Percentiles rank a stretch among this genome's conserved stretches.
These are phyloP conservation scores for Thera obeliscata DNA, from an alignment of 2,888 invertebrate genomes.

Conservation along the genomic window DNA sequence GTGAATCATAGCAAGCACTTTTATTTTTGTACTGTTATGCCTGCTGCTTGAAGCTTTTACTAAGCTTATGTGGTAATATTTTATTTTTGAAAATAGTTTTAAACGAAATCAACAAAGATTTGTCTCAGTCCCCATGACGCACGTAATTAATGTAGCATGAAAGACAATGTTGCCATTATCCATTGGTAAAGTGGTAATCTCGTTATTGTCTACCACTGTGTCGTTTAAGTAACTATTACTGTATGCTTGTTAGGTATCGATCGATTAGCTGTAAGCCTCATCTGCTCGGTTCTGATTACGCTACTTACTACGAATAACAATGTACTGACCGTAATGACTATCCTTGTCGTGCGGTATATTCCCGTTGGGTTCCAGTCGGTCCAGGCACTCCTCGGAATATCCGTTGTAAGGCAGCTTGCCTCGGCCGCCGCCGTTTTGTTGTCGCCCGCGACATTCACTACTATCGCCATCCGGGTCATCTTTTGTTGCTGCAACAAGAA, in stretches of 20 bases:
- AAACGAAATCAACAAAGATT: neutral
- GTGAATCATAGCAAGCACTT: slow-evolving; percentile 20
- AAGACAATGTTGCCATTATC: too few relatives aligned
- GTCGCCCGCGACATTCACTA: slow-evolving; percentile 79
- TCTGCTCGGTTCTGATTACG: slow-evolving; percentile 7
- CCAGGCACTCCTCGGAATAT: slow-evolving; percentile 97
- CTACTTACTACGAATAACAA: slow-evolving; percentile 3
- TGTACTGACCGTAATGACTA: slow-evolving; percentile 82
- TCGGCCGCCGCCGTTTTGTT: slow-evolving; percentile 86
- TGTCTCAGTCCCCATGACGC: too few relatives aligned
- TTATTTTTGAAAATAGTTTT: neutral
- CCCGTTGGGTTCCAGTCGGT: slow-evolving; percentile 96
- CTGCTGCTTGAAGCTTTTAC: too few relatives aligned
- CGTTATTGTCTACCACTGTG: neutral
- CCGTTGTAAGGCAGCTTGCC: slow-evolving; percentile 96
- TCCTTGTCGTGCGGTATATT: slow-evolving; percentile 95
- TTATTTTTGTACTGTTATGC: slow-evolving; percentile 2
- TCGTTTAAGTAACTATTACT: neutral
- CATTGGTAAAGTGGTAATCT: too few relatives aligned
- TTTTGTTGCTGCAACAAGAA: slow-evolving; percentile 92
- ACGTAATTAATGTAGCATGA: too few relatives aligned
- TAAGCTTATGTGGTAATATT: slow-evolving; percentile 4
- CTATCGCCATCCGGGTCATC: slow-evolving; percentile 91
- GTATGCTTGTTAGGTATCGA: neutral
- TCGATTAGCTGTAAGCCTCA: neutral